Conservation (phyloP, 2,797 vertebrate species). For the Typhlichthys eigenmanni region DNA sequence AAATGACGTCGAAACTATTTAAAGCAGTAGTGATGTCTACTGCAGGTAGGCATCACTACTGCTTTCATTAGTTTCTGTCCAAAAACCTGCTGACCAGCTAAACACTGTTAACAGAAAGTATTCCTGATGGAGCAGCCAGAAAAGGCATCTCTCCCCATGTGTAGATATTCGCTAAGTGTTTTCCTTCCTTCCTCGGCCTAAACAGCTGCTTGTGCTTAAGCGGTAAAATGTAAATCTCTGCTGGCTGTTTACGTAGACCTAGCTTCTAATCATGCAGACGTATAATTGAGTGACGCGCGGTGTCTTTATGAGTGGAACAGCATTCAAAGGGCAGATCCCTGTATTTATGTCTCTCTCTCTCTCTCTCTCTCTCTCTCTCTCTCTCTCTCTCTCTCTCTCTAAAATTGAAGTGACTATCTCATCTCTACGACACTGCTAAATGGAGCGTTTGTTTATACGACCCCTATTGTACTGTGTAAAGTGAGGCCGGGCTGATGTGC, state of each 20-base stretch:
- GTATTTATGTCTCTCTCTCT: slow-evolving; percentile 75
- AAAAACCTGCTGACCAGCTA: slow-evolving; percentile 10
- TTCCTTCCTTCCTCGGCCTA: slow-evolving; percentile 70
- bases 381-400: slow-evolving; percentile 45
- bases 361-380: slow-evolving; percentile 36
- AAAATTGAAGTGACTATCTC: slow-evolving; percentile 33
- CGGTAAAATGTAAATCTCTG: slow-evolving; percentile 84
- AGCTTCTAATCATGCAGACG: slow-evolving; percentile 85
- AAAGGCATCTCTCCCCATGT: slow-evolving; percentile 49
- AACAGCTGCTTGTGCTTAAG: slow-evolving; percentile 84
- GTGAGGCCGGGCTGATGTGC: slow-evolving; percentile 35
- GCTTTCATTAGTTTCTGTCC: background rate
- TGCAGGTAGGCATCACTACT: background rate
- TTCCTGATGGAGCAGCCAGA: slow-evolving; percentile 22
- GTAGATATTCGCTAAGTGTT: slow-evolving; percentile 66
- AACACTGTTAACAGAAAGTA: slow-evolving; percentile 69
- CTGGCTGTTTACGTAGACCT: slow-evolving; percentile 83
- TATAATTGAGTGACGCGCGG: slow-evolving; percentile 83
- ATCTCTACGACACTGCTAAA: slow-evolving; percentile 40
- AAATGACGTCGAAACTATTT: no score
- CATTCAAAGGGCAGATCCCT: slow-evolving; percentile 82
- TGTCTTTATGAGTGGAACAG: slow-evolving; percentile 81
- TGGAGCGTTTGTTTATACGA: slow-evolving; percentile 57
- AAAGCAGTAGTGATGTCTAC: no score
- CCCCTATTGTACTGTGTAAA: slow-evolving; percentile 51